Evolutionary conservation across 2,113 vertebrate genomes (phyloP).

Genomic region (Chaenogobius annularis): DNA sequence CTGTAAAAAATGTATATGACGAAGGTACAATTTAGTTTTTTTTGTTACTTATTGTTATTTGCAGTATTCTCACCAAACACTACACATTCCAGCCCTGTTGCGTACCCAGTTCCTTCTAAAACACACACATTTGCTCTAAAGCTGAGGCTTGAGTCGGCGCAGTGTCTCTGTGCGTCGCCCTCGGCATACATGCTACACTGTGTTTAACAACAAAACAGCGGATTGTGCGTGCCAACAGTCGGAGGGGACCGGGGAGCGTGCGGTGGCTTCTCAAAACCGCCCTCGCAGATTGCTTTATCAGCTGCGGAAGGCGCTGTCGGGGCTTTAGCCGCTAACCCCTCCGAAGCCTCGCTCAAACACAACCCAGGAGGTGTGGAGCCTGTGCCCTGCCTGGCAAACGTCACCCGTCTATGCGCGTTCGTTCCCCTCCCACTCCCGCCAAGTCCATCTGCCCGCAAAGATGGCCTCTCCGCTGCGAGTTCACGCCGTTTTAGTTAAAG

Average conservation of each 20-base stretch:
- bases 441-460: constrained; percentile 71
- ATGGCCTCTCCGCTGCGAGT: constrained; percentile 53
- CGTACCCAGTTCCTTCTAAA: background rate
- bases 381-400: constrained; percentile 69
- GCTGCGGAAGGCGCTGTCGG: constrained; percentile 71
- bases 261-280: constrained; percentile 47
- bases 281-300: constrained; percentile 69
- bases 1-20: too few species aligned
- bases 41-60: too few species aligned
- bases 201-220: constrained; percentile 61
- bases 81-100: background rate
- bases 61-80: too few species aligned
- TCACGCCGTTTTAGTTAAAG: constrained; percentile 41
- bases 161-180: constrained; percentile 33
- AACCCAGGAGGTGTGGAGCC: constrained; percentile 73
- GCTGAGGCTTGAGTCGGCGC: constrained; percentile 15
- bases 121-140: constrained; percentile 15
- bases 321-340: constrained; percentile 69
- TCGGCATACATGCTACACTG: constrained; percentile 23
- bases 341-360: constrained; percentile 74
- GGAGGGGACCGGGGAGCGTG: constrained; percentile 29
- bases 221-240: constrained; percentile 53
- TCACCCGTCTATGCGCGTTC: constrained; percentile 58
- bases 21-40: too few species aligned
- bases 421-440: constrained; percentile 64